These are phyloP conservation scores for Xiphophorus maculatus DNA, from an alignment of 2,113 vertebrate genomes.

Conservation along the genomic window DNA sequence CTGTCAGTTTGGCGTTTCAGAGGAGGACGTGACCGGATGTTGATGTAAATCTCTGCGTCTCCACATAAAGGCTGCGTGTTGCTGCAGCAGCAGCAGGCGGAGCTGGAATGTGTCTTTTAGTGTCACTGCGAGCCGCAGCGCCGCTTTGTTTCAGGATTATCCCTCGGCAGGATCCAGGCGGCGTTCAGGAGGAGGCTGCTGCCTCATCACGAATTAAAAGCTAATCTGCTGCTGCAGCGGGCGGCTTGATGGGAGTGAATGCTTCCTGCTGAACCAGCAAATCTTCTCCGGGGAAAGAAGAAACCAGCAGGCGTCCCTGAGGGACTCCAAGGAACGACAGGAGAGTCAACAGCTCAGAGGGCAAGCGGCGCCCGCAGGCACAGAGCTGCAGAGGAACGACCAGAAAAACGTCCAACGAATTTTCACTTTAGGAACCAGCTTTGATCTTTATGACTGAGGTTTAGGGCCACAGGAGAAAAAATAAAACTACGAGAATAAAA, in stretches of 20 bases:
- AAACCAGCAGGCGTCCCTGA: conserved; percentile 25
- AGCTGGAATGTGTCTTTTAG: background rate
- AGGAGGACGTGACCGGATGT: background rate
- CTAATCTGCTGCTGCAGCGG: conserved; percentile 46
- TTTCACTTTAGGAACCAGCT: no score
- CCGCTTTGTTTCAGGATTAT: conserved; percentile 47
- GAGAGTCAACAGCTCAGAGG: background rate
- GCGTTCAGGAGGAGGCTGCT: conserved; percentile 5
- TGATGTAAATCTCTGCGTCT: background rate
- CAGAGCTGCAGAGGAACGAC: no score
- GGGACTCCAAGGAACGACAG: conserved; percentile 37
- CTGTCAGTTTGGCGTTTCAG: background rate
- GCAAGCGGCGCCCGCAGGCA: no score
- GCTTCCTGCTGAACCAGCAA: conserved; percentile 12
- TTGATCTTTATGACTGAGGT: no score
- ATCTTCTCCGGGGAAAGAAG: conserved; percentile 13
- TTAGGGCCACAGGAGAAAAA: no score
- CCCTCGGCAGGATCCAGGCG: conserved; percentile 17
- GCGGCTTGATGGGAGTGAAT: conserved; percentile 4
- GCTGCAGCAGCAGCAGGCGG: conserved; percentile 2
- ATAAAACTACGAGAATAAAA: no score
- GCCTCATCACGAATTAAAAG: conserved; percentile 32
- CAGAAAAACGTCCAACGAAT: no score
- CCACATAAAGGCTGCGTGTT: no score
- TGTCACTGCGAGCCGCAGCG: background rate